Base-by-base conservation (phyloP, 2,797 vertebrate genomes). In the Paramormyrops hopkinsi region DNA sequence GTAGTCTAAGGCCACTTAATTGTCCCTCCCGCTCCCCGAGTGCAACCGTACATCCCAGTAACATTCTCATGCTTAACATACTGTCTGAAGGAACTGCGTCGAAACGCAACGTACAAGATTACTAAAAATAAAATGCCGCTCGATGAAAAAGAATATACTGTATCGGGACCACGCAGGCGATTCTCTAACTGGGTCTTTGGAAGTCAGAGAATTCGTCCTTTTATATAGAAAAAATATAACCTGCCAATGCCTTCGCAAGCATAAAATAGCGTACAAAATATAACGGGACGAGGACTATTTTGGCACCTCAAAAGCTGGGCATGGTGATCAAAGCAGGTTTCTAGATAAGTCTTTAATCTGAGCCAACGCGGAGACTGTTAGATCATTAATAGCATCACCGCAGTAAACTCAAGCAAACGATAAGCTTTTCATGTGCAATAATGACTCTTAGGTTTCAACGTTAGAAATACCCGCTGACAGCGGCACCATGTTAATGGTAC, bases 1-100 rank as follows among this genome's bases (percentile, higher is more conserved):
- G n/a, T 22, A 85, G n/a, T 33, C 48, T 25, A 86, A 86, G 84
- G 84, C 17, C 84, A 51, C 84, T 86, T 86, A 86, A 54, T 54
- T 51, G 48, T 9, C 22, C 46, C 29, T 29, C 50, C 22, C 19
- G 4, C n/a, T 22, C 50, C 22, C 22, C 9, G 22, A 50, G 11
- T 85, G 22, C 44, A 85, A 51, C 83, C 48, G n/a, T 50, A 86
- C 22, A 53, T 86, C 83, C 84, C 25, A 86, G 3, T 17, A 29
- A 29, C 84, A 86, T 19, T 54, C 9, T 17, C 84, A 51, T 14
- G 44, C 48, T 25, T 48, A 14, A 48, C 8, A 54, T 86, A 29
- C 48, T 51, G 50, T 86, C 76, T 41, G 19, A 86, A 54, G 48
- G 50, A 51, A 53, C 50, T 53, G 41, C 12, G 33, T n/a, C 37